Evolutionary conservation across 2,797 vertebrate species (phyloP).

Genomic region (Acanthurus lineatus): DNA sequence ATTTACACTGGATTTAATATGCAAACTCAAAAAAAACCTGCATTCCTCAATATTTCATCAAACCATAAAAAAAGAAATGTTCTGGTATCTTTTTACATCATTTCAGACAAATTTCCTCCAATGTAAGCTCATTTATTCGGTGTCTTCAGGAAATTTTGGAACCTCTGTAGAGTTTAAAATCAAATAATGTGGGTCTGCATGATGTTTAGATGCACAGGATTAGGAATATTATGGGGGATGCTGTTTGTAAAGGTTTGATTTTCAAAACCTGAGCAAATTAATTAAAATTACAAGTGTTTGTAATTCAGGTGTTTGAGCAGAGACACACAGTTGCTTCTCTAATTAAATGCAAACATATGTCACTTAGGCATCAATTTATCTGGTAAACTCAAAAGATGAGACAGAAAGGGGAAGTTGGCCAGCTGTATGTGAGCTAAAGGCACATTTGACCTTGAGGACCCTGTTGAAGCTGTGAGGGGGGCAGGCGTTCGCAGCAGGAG

Average conservation of each 20-base stretch:
- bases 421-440: neutral
- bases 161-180: neutral
- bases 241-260: neutral
- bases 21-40: no score
- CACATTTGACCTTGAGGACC: constrained; percentile 58
- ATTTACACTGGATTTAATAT: no score
- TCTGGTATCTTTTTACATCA: neutral
- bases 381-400: neutral
- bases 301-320: neutral
- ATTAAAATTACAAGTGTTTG: neutral
- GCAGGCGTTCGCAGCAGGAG: constrained; percentile 37
- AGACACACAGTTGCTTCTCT: neutral
- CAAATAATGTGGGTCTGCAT: neutral
- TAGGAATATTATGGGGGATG: neutral
- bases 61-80: neutral
- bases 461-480: constrained; percentile 31
- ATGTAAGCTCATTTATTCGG: neutral
- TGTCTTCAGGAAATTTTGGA: neutral
- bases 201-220: no score
- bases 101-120: neutral
- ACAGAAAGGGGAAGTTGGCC: neutral
- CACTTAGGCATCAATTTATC: constrained; percentile 9
- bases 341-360: constrained; percentile 21
- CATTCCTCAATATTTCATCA: neutral
- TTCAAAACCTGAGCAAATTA: neutral